Base-by-base conservation (phyloP, 2,888 invertebrate species). In the Chaetoderma sp. region DNA sequence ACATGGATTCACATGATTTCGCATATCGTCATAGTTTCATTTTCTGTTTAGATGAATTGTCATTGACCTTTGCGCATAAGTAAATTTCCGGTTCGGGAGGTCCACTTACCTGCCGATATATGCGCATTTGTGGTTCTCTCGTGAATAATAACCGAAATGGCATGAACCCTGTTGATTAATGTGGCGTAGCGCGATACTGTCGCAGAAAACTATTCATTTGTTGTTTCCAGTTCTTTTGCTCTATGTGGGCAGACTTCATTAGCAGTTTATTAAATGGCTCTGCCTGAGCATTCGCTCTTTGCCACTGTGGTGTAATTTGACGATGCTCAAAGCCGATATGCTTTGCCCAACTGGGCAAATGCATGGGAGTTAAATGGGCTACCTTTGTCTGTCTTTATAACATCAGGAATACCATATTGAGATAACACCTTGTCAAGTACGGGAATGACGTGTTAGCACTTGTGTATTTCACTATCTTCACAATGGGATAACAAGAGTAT, bases 331-430 rank as follows among this genome's bases (percentile, higher is more conserved):
- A 42, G 1, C 59, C 64, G 18, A 42, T 28, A 23, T 59, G 23
- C 1, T 10, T 4, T 2, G 21, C 23, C 33, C 39, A 50, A 56
- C 13, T 32, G 18, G 6, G 16, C 50, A 8, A 39, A 47, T 1
- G 36, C 65, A 16, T 36, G 55, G 32, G 54, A 33, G n/a, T 57
- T 50, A 25, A 25, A 65, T 56, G 36, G 60, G 21, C 49, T 65
- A 21, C 67, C 65, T 44, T 70, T 65, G 28, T 68, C 67, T 16
- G 52, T 54, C 36, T 70, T 65, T 0, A 68, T 65, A 8, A 65
- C 39, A 21, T 25, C 32, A 1, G 65, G 65, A 1, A 54, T 25
- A 18, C 67, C 67, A 57, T 67, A 67, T n/a, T 30, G 27, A 3
- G 56, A 30, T 2, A 67, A 23, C 13, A 60, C 49, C 45, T 58